These are phyloP conservation scores for Marmota flaviventris DNA, from an alignment of 2,113 vertebrate genomes.

Conservation along the genomic window DNA sequence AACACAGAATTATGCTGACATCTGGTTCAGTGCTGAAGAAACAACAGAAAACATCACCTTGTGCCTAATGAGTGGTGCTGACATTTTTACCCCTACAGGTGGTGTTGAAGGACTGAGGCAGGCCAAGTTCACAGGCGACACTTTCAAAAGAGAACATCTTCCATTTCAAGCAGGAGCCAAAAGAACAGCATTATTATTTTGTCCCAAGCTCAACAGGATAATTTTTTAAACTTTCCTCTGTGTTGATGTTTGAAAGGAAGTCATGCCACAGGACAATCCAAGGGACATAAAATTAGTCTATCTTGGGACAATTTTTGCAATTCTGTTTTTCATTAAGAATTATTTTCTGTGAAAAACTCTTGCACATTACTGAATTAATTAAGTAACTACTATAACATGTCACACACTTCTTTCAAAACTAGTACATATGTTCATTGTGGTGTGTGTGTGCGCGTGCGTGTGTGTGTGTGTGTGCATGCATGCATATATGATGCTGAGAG, in stretches of 20 bases:
- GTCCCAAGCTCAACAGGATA: slow-evolving; percentile 31
- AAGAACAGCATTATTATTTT: slow-evolving; percentile 56
- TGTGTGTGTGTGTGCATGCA: not conserved
- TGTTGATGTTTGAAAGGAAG: slow-evolving; percentile 58
- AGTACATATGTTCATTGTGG: not conserved
- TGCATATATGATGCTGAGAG: not conserved
- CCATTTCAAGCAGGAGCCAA: slow-evolving; percentile 35
- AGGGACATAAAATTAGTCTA: slow-evolving; percentile 70
- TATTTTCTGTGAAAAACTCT: not conserved
- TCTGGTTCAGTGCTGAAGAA: slow-evolving; percentile 39
- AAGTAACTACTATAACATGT: not conserved
- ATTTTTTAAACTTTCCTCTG: slow-evolving; percentile 1
- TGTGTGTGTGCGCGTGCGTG: too few species aligned
- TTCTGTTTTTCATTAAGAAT: slow-evolving; percentile 49
- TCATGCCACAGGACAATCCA: slow-evolving; percentile 19
- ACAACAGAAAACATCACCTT: slow-evolving; percentile 25
- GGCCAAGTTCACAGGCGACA: slow-evolving; percentile 46
- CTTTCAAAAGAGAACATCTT: slow-evolving; percentile 60
- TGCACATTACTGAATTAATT: slow-evolving; percentile 3
- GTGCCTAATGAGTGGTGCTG: not conserved
- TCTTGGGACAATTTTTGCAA: not conserved
- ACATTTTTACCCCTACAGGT: not conserved
- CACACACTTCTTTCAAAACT: not conserved
- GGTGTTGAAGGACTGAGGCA: not conserved
- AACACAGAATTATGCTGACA: not conserved